Evolutionary conservation across 2,888 invertebrate species (phyloP).

Genomic region (Caenorhabditis imperialis): DNA sequence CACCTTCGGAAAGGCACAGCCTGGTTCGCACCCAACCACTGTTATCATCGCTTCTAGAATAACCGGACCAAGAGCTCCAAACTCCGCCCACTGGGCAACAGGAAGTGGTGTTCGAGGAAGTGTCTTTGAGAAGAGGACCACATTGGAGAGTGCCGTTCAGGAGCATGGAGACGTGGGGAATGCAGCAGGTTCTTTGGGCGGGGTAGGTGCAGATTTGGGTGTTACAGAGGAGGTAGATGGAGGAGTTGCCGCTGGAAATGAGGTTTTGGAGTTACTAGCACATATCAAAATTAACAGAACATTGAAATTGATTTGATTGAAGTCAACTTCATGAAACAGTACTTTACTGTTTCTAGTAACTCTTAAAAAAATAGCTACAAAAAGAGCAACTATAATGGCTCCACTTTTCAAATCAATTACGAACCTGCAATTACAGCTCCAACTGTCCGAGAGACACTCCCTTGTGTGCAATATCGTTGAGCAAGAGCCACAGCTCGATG

Average conservation of each 20-base stretch:
- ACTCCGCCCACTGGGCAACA: too few species aligned
- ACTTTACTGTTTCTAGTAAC: too few species aligned
- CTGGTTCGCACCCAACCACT: background rate
- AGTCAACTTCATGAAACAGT: too few species aligned
- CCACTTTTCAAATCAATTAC: background rate
- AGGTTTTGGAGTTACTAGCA: too few species aligned
- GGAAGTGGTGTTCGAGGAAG: conserved; percentile 5
- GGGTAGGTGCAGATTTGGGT: conserved; percentile 20
- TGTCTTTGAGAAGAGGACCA: conserved; percentile 21
- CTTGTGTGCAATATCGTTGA: conserved; percentile 10
- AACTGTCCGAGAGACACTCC: conserved; percentile 15
- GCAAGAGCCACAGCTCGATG: conserved; percentile 31
- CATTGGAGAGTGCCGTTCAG: conserved; percentile 11
- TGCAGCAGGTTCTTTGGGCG: conserved; percentile 18
- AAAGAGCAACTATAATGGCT: too few species aligned
- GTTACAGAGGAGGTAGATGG: conserved; percentile 24
- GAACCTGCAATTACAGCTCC: conserved; percentile 15
- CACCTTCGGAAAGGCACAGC: background rate
- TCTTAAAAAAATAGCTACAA: too few species aligned
- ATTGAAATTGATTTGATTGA: background rate
- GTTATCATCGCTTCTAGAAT: background rate
- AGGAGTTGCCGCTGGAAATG: conserved; percentile 16
- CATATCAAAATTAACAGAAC: too few species aligned
- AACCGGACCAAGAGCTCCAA: too few species aligned
- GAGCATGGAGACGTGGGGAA: conserved; percentile 23